Evolutionary conservation across 2,888 invertebrate genomes (phyloP), one percentile per base, ranked within the genome.

Genomic region (Amphipyra berbera): DNA sequence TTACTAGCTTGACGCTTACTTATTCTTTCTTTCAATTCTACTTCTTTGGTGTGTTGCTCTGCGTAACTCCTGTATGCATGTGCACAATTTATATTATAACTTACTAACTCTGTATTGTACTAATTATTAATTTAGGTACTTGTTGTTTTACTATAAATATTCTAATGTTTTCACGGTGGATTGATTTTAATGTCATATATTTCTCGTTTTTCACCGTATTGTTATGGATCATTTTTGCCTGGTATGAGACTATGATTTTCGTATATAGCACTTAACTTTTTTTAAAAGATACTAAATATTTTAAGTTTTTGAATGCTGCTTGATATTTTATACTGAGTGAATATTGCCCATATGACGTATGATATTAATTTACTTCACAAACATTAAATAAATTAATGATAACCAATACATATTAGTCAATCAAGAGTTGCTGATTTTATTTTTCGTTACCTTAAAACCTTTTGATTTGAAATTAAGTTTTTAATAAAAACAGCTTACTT

Each of bases 21-120:
- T 70, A 82, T 81, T 84, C 76, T 79, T 74, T 74, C 80, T 84
- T 82, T 84, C 71, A 83, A 81, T 84, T 78, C 81, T 85, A 82
- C 75, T 84, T 85, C 84, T 86, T 85, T 84, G 90, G 89, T 93
- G 88, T 92, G 88, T 93, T 91, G 91, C 88, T 93, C 90, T 92
- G 90, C 87, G 85, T 88, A 78, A 81, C 83, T 72, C 81, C 68
- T 86, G 87, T 87, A 84, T 86, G 84, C 85, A 84, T 83, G 80
- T 74, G 78, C 68, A 78, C 81, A 81, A 65, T 63, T 73, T 54
- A 64, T 62, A 82, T 83, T 62, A 82, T 83, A 85, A 87, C 78
- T 68, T 75, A 85, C 81, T 89, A 88, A 88, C 79, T 82, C 64
- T 78, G 60, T 70, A 64, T 63, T 81, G 67, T 73, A 65, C 55